A percentile compares a stretch with the other conserved stretches of the same genome.
phyloP scores from a whole-genome alignment of 2,888 invertebrate genomes.

The Incurvaria masculella region DNA sequence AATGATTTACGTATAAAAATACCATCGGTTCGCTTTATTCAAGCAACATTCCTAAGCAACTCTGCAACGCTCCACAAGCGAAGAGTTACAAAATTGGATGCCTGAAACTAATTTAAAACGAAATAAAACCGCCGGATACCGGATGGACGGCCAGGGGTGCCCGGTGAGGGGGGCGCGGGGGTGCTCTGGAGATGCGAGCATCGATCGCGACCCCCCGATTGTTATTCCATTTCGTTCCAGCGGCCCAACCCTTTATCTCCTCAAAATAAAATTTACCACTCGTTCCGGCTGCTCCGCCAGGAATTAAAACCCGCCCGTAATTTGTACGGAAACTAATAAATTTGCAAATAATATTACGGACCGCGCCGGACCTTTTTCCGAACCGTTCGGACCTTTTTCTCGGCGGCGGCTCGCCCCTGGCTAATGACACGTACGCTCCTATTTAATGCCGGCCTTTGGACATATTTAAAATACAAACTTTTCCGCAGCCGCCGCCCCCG shows the following conservation, averaged over 20 bases:
- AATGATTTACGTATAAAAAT: too few relatives aligned
- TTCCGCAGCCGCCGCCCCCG: slow-evolving; percentile 23
- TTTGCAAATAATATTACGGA: slow-evolving; percentile 43
- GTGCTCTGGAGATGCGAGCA: neutral
- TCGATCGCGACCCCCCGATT: neutral
- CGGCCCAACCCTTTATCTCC: slow-evolving; percentile 9
- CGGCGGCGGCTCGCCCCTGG: slow-evolving; percentile 11
- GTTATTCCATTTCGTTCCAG: neutral
- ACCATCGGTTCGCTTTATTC: too few relatives aligned
- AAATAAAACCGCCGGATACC: neutral
- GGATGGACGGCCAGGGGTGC: neutral
- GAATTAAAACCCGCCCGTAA: slow-evolving; percentile 34
- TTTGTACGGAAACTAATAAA: slow-evolving; percentile 35
- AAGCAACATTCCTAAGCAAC: too few relatives aligned
- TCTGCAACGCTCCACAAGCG: too few relatives aligned
- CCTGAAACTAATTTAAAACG: neutral
- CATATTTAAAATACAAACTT: slow-evolving; percentile 56
- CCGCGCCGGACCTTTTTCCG: slow-evolving; percentile 6
- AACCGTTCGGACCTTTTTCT: slow-evolving; percentile 6
- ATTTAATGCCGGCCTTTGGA: slow-evolving; percentile 52
- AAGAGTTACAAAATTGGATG: too few relatives aligned
- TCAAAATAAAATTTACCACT: slow-evolving; percentile 41
- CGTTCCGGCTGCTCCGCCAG: slow-evolving; percentile 34
- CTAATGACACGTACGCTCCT: slow-evolving; percentile 38
- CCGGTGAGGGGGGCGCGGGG: neutral